Percentiles rank a stretch among this genome's conserved stretches.
These are phyloP conservation scores for Bellardia bayeri DNA, from an alignment of 2,888 invertebrate genomes.

Conservation along the genomic window DNA sequence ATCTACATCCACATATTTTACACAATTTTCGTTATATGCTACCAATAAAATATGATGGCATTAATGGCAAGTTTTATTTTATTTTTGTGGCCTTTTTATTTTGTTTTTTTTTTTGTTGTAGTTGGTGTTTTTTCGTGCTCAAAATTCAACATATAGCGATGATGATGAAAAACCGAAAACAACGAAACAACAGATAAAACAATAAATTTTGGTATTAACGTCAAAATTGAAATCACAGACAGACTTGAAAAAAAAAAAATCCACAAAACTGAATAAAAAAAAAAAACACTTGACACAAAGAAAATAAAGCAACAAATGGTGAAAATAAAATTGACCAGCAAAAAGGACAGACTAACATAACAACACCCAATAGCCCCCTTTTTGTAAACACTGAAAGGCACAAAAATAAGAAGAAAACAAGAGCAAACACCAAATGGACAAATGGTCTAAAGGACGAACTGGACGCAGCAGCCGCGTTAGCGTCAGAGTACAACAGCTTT, in stretches of 20 bases:
- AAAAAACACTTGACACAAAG: conserved; percentile 60
- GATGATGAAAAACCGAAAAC: conserved; percentile 30
- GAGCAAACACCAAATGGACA: conserved; percentile 37
- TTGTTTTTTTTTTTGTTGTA: not conserved
- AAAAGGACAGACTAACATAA: conserved; percentile 64
- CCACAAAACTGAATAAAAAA: conserved; percentile 6
- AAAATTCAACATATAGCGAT: conserved; percentile 21
- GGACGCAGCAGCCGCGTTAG: conserved; percentile 4
- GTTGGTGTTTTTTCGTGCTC: too few relatives aligned
- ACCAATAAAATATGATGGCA: conserved; percentile 43
- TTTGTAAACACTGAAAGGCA: conserved; percentile 27
- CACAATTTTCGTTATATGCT: conserved; percentile 2
- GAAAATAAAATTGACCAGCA: conserved; percentile 67
- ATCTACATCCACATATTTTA: not conserved
- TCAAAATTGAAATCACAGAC: conserved; percentile 72
- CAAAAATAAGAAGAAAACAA: conserved; percentile 58
- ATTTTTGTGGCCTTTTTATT: not conserved
- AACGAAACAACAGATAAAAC: conserved; percentile 68
- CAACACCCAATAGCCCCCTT: conserved; percentile 48
- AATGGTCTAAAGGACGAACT: conserved; percentile 20
- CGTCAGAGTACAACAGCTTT: conserved; percentile 44
- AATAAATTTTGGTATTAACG: conserved; percentile 75
- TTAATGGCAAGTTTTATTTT: conserved; percentile 36
- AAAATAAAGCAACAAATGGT: conserved; percentile 51
- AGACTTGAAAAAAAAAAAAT: conserved; percentile 51